These are phyloP conservation scores for Drymodes brunneopygia DNA, from an alignment of 2,113 vertebrate species.

Conservation along the genomic window DNA sequence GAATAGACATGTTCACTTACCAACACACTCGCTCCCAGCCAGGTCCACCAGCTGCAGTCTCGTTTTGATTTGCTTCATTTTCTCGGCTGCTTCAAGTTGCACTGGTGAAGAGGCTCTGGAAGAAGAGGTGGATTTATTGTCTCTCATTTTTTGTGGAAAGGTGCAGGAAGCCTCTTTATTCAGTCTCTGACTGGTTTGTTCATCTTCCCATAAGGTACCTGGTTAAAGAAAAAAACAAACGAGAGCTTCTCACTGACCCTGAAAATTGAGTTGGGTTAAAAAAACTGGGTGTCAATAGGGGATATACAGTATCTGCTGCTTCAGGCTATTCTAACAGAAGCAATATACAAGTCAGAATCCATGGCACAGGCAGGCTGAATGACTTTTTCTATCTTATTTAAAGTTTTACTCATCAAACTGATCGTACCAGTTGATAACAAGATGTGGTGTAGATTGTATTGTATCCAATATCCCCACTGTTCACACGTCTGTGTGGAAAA, in stretches of 20 bases:
- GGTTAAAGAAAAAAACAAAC: not conserved
- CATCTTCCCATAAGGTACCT: slow-evolving; percentile 29
- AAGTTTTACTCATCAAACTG: not conserved
- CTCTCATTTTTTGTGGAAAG: not conserved
- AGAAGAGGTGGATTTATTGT: not conserved
- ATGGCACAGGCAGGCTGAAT: not conserved
- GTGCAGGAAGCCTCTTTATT: not conserved
- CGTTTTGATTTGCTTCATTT: slow-evolving; percentile 43
- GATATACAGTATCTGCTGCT: not conserved
- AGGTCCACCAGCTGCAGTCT: slow-evolving; percentile 85
- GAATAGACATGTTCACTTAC: slow-evolving; percentile 23
- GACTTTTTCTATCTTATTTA: not conserved
- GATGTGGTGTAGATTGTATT: not conserved
- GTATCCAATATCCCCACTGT: not conserved
- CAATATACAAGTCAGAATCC: not conserved
- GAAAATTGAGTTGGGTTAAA: not conserved
- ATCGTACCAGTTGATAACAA: not conserved
- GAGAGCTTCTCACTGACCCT: not conserved
- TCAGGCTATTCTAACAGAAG: not conserved
- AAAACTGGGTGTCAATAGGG: not conserved
- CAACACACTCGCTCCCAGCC: slow-evolving; percentile 81
- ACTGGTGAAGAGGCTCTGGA: not conserved
- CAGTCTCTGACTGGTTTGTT: not conserved
- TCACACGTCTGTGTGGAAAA: not conserved
- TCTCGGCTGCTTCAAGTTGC: not conserved